These are phyloP conservation scores for Chaenocephalus aceratus DNA, from an alignment of 2,113 vertebrate genomes.

Conservation along the genomic window DNA sequence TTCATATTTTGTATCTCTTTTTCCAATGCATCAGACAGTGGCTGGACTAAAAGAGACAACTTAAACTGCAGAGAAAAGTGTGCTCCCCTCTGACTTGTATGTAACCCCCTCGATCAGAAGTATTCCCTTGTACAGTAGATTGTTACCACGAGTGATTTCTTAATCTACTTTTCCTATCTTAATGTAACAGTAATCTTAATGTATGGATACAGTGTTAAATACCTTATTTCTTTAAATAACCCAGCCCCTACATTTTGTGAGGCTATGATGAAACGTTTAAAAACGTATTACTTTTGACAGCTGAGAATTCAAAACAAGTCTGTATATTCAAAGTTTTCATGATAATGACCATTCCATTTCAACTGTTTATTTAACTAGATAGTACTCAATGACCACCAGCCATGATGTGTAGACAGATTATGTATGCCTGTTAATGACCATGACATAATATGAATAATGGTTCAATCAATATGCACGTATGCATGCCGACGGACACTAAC, in stretches of 20 bases:
- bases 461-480: constrained; percentile 19
- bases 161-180: neutral
- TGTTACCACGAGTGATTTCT: neutral
- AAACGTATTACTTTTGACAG: neutral
- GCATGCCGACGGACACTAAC: neutral
- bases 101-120: neutral
- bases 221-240: neutral
- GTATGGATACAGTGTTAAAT: neutral
- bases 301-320: neutral
- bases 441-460: constrained; percentile 22
- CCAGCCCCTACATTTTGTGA: neutral
- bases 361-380: neutral
- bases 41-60: neutral
- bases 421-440: constrained; percentile 8
- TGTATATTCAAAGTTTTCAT: neutral
- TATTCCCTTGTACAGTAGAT: neutral
- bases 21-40: too few species aligned
- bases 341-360: neutral
- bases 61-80: neutral
- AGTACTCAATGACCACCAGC: constrained; percentile 5
- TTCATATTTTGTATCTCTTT: too few species aligned
- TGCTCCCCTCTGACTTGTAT: neutral
- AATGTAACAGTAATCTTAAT: neutral
- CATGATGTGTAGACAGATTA: constrained; percentile 3
- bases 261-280: neutral